Evolutionary conservation across 2,113 vertebrate species (phyloP).

Genomic region (Ailuropoda melanoleuca): DNA sequence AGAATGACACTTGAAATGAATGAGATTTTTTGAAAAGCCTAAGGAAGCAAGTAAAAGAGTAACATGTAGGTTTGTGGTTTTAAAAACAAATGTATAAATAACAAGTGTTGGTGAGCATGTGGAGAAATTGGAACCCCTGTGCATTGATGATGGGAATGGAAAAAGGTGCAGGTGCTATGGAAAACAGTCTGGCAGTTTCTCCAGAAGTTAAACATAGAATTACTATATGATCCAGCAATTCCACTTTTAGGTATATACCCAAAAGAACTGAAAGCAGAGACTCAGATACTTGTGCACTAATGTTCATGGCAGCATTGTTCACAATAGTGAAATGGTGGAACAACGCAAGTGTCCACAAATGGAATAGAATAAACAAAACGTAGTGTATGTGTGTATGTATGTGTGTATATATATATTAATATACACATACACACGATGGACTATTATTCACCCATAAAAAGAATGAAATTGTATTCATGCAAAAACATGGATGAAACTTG

Average conservation of each 20-base stretch:
- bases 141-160: background rate
- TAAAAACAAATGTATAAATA: background rate
- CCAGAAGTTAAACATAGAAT: slow-evolving; percentile 15
- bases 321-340: background rate
- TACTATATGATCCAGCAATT: background rate
- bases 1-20: background rate
- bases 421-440: background rate
- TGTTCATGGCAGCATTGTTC: background rate
- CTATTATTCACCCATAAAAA: background rate
- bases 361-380: background rate
- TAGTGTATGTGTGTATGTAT: too few species aligned
- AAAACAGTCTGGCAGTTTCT: background rate
- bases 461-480: slow-evolving; percentile 6
- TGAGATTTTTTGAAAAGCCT: background rate
- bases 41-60: background rate
- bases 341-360: background rate
- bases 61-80: background rate
- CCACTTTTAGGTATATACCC: background rate
- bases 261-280: background rate
- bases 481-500: background rate
- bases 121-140: background rate
- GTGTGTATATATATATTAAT: too few species aligned
- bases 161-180: background rate
- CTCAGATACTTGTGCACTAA: background rate
- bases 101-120: background rate